Evolutionary conservation across 1,140 invertebrate species (phyloP), one percentile per base, ranked within the genome.

Genomic region (Listronotus bonariensis): DNA sequence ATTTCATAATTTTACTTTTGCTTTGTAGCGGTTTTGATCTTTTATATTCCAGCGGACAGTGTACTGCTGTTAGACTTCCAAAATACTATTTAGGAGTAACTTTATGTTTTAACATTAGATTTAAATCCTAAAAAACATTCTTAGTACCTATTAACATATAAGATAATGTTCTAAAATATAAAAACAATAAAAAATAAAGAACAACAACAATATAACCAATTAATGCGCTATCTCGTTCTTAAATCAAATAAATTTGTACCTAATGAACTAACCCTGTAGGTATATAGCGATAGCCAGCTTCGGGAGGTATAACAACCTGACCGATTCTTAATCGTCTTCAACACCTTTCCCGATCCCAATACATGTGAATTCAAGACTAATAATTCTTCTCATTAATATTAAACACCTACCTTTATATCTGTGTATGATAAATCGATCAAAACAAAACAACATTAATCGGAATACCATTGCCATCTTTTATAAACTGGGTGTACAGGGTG

Each of bases 401-500:
- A 59, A 71, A 74, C 75, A 74, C 75, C 75, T 73, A 75, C 73
- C 65, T 73, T 72, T 71, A 70, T 59, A 62, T 54, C 59, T 53
- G 51, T 20, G 43, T 41, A 60, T 66, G 71, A 76, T 75, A 74
- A 76, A 75, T 76, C 73, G 73, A 76, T 74, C 70, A 72, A 76
- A 76, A 75, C 63, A 72, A 74, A 72, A 62, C 59, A 63, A 72
- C 67, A 69, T 76, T 74, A 74, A 76, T 76, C 75, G 68, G 68
- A 73, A 72, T 72, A 72, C 67, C 71, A 73, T 71, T 68, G 68
- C 70, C 67, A 71, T 61, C 45, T 57, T 40, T 46, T n/a, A 17
- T 66, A 46, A 57, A 65, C 38, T 51, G 54, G 43, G 46, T 57
- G 45, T 32, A 11, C 40, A 26, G 3, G 20, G 14, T 43, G 41